These are phyloP conservation scores for Peromyscus maniculatus DNA, from an alignment of 2,113 vertebrate genomes.

Conservation along the genomic window DNA sequence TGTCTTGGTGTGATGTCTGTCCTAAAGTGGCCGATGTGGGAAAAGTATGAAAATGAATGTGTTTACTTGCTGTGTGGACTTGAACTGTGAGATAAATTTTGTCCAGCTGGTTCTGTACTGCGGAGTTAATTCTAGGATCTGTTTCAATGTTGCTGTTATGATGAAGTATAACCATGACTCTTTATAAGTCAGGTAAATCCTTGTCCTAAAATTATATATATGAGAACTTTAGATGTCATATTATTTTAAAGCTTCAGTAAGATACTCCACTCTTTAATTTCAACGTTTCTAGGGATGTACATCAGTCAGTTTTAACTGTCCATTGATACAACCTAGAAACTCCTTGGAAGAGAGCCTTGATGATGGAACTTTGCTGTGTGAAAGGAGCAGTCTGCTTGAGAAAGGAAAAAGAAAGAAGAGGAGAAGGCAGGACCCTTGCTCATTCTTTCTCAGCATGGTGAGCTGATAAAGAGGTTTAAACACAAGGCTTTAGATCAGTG, in stretches of 20 bases:
- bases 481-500: neutral
- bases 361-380: neutral
- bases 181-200: neutral
- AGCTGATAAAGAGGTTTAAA: neutral
- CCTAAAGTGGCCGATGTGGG: slow-evolving; percentile 25
- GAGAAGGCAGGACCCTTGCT: neutral
- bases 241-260: neutral
- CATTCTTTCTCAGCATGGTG: neutral
- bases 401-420: neutral
- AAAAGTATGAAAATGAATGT: neutral
- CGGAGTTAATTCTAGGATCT: slow-evolving; percentile 36
- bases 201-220: neutral
- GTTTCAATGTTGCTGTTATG: neutral
- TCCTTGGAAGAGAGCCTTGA: neutral
- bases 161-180: neutral
- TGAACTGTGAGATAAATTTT: slow-evolving; percentile 50
- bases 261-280: neutral
- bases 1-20: slow-evolving; percentile 24
- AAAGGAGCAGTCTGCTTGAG: neutral
- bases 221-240: neutral
- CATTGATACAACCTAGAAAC: neutral
- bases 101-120: neutral
- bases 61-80: slow-evolving; percentile 45
- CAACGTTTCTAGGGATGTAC: neutral
- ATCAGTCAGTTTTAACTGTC: neutral